phyloP scores from a whole-genome alignment of 2,797 vertebrate species.

The Sciurus carolinensis region DNA sequence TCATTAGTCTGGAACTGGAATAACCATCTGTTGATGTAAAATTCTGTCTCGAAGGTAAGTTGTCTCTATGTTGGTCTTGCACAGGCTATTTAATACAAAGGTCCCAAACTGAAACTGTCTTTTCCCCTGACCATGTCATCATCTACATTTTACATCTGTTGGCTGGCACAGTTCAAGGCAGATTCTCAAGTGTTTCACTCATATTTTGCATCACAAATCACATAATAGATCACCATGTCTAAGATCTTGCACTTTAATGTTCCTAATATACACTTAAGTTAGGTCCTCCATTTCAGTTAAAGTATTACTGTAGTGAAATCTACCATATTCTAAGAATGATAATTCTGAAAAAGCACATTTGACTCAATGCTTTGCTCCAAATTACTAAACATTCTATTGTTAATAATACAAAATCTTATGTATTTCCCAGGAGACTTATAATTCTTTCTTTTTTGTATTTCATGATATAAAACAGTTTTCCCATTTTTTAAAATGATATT shows the following conservation, averaged over 20 bases:
- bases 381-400: not conserved
- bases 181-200: not conserved
- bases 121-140: not conserved
- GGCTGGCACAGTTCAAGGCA: not conserved
- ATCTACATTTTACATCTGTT: not conserved
- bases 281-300: not conserved
- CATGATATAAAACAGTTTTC: not conserved
- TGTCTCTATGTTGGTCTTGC: not conserved
- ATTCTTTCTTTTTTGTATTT: not conserved
- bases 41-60: not conserved
- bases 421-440: not conserved
- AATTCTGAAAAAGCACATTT: not conserved
- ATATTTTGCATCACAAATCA: not conserved
- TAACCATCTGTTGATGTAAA: not conserved
- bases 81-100: not conserved
- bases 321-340: not conserved
- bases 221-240: not conserved
- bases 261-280: not conserved
- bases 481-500: not conserved
- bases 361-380: not conserved
- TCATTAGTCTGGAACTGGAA: not conserved
- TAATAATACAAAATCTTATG: not conserved
- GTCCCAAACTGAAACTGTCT: not conserved
- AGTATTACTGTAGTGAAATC: not conserved
- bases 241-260: not conserved